A percentile compares a stretch with the other conserved stretches of the same genome.
phyloP scores from a whole-genome alignment of 2,797 vertebrate genomes.

The Eulemur rubriventer region DNA sequence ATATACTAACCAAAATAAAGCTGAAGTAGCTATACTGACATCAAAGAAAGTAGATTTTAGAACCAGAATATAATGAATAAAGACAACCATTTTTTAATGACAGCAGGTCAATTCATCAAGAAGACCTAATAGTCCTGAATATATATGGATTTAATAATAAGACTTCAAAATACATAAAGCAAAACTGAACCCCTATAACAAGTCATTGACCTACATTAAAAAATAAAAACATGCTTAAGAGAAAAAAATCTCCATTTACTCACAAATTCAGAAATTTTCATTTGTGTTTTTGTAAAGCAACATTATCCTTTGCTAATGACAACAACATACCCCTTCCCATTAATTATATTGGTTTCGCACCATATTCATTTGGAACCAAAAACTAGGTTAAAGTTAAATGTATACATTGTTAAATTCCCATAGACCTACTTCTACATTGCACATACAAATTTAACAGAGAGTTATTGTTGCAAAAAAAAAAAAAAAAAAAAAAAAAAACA shows the following conservation, averaged over 20 bases:
- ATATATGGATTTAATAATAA: neutral
- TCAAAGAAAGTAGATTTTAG: neutral
- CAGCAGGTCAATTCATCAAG: neutral
- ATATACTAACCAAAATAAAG: neutral
- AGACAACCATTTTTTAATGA: neutral
- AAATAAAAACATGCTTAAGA: constrained; percentile 59
- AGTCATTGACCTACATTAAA: constrained; percentile 63
- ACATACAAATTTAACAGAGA: neutral
- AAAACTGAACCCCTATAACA: constrained; percentile 41
- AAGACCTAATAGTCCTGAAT: neutral
- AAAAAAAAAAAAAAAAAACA: neutral
- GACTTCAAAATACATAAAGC: neutral
- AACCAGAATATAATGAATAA: neutral
- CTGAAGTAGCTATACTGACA: neutral
- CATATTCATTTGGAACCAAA: neutral
- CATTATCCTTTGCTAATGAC: neutral
- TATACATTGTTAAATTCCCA: neutral
- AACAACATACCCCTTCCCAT: neutral
- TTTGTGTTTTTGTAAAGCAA: constrained; percentile 47
- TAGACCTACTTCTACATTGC: neutral
- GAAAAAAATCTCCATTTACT: neutral
- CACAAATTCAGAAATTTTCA: constrained; percentile 37
- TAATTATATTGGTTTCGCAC: neutral
- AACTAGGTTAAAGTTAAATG: constrained; percentile 21
- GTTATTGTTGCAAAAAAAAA: neutral